Evolutionary conservation across 2,888 invertebrate species (phyloP), one percentile per base, ranked within the genome.

Genomic region (Drosophila kuntzei): DNA sequence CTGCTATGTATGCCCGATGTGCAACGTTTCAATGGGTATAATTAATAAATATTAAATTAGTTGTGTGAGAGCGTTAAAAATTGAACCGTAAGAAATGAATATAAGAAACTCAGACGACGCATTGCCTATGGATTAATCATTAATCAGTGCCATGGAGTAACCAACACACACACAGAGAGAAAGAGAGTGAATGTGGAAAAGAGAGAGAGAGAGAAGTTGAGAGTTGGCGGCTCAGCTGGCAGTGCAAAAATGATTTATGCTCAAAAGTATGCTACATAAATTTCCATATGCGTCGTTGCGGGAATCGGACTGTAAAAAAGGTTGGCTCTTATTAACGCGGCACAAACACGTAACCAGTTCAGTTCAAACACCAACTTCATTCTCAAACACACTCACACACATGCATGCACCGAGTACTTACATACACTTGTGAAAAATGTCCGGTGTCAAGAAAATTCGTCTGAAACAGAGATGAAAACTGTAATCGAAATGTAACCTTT

Each of bases 41-140:
- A 76, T 76, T 79, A 76, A 76, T 79, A 78, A 76, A 76, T 76
- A 76, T 76, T 76, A 76, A 79, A 76, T 76, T 61, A 65, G 79
- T 74, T 73, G 43, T 32, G 54, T 57, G 55, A 47, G 34, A 60
- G 66, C 66, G 50, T 63, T 63, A 63, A 74, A 75, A 76, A 75
- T 75, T 67, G 62, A 77, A 49, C 54, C 51, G 39, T 77, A 60
- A 72, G 68, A 77, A 76, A 62, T 59, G 72, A 71, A 53, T 55
- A 43, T 43, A 39, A 41, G 43, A 46, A 61, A 25, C 69, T 49
- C 65, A 65, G 44, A 36, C 73, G 62, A 60, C 79, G 79, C 71
- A 76, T 63, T 74, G 76, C 76, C 76, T 63, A 74, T 74, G 54
- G 75, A 76, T 79, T 79, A 76, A 76, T 76, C 76, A 79, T 74